Conservation (phyloP, 1,140 invertebrate genomes). For the Drosophila miranda region DNA sequence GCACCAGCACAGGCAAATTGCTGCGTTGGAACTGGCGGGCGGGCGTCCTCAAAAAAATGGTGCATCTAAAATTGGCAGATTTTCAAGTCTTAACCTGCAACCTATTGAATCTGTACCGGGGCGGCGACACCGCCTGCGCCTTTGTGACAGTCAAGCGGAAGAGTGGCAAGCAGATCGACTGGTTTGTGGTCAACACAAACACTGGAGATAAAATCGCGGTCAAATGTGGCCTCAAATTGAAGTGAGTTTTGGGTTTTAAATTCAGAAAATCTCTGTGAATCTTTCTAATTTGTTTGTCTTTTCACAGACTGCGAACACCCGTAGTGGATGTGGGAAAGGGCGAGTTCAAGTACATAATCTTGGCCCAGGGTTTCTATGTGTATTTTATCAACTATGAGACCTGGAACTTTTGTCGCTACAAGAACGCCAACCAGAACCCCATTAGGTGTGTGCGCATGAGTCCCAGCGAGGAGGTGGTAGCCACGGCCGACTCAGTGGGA, state of each 20-base stretch:
- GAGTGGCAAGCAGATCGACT: slow-evolving; percentile 24
- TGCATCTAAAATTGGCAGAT: slow-evolving; percentile 35
- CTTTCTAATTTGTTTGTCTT: neutral
- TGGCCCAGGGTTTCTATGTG: slow-evolving; percentile 70
- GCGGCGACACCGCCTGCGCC: slow-evolving; percentile 58
- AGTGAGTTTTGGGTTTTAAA: slow-evolving; percentile 36
- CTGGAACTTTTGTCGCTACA: slow-evolving; percentile 60
- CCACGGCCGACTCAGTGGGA: slow-evolving; percentile 88
- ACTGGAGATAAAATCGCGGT: slow-evolving; percentile 28
- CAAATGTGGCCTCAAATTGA: slow-evolving; percentile 41
- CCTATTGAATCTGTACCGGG: slow-evolving; percentile 62
- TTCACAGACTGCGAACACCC: slow-evolving; percentile 36
- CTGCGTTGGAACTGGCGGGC: slow-evolving; percentile 84
- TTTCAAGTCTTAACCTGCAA: slow-evolving; percentile 49
- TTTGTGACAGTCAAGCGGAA: slow-evolving; percentile 54
- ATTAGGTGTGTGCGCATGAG: slow-evolving; percentile 89
- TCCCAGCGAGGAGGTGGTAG: slow-evolving; percentile 86
- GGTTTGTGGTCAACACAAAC: slow-evolving; percentile 59
- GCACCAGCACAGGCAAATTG: slow-evolving; percentile 83
- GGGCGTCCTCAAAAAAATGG: slow-evolving; percentile 81
- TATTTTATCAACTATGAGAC: slow-evolving; percentile 78
- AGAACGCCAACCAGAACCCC: slow-evolving; percentile 73
- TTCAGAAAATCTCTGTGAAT: neutral
- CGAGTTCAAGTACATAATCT: slow-evolving; percentile 70
- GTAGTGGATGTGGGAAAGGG: slow-evolving; percentile 61